These are phyloP conservation scores for Pediacus dermestoides DNA, from an alignment of 2,888 invertebrate genomes.

Conservation along the genomic window DNA sequence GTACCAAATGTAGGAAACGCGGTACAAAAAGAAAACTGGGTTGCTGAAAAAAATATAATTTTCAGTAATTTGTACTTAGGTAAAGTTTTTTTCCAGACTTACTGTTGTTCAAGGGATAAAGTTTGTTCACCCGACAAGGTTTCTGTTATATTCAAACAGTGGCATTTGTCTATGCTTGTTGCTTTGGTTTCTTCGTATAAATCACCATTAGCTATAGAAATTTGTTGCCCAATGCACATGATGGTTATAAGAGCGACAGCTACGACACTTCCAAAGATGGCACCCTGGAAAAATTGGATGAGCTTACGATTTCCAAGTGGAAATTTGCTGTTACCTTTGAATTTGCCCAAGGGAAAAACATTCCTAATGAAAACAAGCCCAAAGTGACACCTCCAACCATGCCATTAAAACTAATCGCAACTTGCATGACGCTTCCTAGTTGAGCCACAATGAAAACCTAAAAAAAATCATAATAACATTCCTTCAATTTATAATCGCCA, in stretches of 20 bases:
- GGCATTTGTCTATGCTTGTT: constrained; percentile 55
- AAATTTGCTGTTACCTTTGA: constrained; percentile 55
- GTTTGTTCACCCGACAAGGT: too few relatives aligned
- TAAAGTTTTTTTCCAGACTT: too few relatives aligned
- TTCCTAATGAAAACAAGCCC: constrained; percentile 80
- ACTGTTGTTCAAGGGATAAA: too few relatives aligned
- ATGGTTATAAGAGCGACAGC: constrained; percentile 62
- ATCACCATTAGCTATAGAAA: constrained; percentile 57
- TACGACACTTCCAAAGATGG: constrained; percentile 67
- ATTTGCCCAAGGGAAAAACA: constrained; percentile 72
- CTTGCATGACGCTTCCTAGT: constrained; percentile 84
- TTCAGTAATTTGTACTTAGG: too few relatives aligned
- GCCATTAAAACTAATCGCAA: constrained; percentile 80
- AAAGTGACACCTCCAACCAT: constrained; percentile 85
- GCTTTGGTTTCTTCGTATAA: constrained; percentile 49
- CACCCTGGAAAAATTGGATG: constrained; percentile 60
- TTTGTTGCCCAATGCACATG: constrained; percentile 76
- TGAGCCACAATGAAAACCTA: constrained; percentile 80
- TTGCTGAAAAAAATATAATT: too few relatives aligned
- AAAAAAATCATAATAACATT: constrained; percentile 15
- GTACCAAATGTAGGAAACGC: constrained; percentile 89
- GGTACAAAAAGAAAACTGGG: constrained; percentile 54
- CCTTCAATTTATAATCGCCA: background rate
- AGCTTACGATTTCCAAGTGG: constrained; percentile 6
- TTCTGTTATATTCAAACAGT: constrained; percentile 43